Conservation (phyloP, 1,140 invertebrate genomes). For the Reticulitermes speratus region DNA sequence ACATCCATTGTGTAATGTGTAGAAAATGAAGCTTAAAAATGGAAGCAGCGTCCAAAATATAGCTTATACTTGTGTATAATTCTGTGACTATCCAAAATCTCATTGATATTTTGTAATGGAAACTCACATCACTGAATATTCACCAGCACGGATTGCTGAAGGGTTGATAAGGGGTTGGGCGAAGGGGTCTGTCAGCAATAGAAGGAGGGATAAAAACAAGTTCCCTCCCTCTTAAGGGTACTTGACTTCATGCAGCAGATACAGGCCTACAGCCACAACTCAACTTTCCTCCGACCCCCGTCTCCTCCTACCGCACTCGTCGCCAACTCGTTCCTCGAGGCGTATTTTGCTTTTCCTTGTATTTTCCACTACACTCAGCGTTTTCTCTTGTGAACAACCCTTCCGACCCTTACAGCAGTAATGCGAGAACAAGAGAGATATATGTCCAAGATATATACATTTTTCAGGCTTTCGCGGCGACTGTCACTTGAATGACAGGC, state of each 20-base stretch:
- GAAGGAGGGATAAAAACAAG: too few species aligned
- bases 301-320: background rate
- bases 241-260: background rate
- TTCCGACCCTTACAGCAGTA: background rate
- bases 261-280: background rate
- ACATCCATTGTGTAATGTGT: too few species aligned
- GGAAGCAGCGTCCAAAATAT: too few species aligned
- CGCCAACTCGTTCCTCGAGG: background rate
- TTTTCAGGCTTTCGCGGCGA: too few species aligned
- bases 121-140: background rate
- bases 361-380: background rate
- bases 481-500: too few species aligned
- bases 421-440: background rate
- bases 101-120: too few species aligned
- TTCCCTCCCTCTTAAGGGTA: background rate
- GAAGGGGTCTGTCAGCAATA: background rate
- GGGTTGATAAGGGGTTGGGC: background rate
- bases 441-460: background rate
- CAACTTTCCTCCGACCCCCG: background rate
- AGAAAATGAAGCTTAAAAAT: too few species aligned
- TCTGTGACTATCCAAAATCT: too few species aligned
- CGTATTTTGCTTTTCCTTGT: constrained; percentile 10
- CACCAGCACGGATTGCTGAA: background rate
- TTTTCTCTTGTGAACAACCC: background rate
- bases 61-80: too few species aligned